Evolutionary conservation across 1,140 invertebrate species (phyloP).

Genomic region (Coelopa frigida): DNA sequence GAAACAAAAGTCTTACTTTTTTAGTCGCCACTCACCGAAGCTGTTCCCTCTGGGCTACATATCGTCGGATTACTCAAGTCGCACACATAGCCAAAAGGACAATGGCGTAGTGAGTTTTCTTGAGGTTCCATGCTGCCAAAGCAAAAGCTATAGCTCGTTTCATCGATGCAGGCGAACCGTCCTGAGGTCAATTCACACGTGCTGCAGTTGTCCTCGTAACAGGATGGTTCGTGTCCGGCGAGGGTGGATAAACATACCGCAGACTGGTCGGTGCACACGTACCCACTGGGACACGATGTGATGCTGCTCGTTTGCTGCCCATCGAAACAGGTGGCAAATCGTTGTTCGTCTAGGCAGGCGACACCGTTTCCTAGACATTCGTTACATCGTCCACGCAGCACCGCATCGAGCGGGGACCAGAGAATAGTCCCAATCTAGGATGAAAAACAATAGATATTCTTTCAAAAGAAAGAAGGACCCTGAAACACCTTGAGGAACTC

Average conservation of each 20-base stretch:
- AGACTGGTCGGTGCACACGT: background rate
- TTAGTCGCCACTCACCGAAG: background rate
- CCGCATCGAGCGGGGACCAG: background rate
- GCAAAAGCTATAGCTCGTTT: conserved; percentile 9
- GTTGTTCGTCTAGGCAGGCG: background rate
- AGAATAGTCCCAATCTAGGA: background rate
- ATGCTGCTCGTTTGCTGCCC: background rate
- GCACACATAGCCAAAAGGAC: conserved; percentile 6
- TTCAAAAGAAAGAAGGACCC: background rate
- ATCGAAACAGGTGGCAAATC: conserved; percentile 3
- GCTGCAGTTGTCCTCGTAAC: conserved; percentile 5
- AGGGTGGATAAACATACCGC: background rate
- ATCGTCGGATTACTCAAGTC: background rate
- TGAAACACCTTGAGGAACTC: too few relatives aligned
- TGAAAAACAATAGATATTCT: background rate
- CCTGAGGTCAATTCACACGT: background rate
- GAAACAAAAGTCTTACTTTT: background rate
- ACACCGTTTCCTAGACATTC: conserved; percentile 2
- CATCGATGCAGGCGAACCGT: conserved; percentile 1
- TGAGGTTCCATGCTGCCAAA: background rate
- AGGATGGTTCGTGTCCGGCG: conserved; percentile 1
- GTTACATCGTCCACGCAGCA: conserved; percentile 1
- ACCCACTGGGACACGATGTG: background rate
- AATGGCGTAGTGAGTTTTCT: background rate
- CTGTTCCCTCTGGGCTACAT: background rate